Evolutionary conservation across 2,797 vertebrate genomes (phyloP).

Genomic region (Mionectes olivaceus): DNA sequence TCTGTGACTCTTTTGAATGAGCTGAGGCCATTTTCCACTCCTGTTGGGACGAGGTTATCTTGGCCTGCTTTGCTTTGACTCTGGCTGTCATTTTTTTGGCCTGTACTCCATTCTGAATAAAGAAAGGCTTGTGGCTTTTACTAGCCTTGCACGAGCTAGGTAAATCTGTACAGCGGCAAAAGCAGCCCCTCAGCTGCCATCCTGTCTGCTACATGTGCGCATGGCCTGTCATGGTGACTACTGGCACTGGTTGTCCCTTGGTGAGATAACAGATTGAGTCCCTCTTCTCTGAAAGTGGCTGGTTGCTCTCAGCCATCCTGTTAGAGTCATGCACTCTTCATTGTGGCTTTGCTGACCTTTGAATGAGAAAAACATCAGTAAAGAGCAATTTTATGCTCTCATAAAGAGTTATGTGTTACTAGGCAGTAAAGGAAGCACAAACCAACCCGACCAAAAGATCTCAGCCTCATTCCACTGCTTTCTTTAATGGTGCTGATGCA

Average conservation of each 20-base stretch:
- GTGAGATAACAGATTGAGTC: background rate
- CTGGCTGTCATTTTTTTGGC: background rate
- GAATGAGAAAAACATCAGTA: constrained; percentile 18
- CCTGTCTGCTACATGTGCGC: background rate
- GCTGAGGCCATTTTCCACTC: background rate
- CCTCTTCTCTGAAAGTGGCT: background rate
- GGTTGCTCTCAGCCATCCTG: background rate
- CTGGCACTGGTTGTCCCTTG: background rate
- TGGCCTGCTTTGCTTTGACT: background rate
- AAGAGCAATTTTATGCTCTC: constrained; percentile 15
- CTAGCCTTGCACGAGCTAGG: background rate
- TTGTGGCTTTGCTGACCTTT: constrained; percentile 18
- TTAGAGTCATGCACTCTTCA: background rate
- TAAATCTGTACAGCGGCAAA: background rate
- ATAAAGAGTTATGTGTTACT: background rate
- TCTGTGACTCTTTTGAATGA: background rate
- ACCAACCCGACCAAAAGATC: background rate
- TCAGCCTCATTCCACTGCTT: background rate
- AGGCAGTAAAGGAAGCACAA: background rate
- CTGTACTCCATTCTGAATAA: background rate
- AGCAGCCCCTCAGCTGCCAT: background rate
- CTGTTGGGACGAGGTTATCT: background rate
- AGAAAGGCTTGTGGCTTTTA: background rate
- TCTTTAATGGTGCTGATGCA: background rate
- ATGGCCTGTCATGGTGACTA: background rate